These are phyloP conservation scores for Zaprionus lachaisei DNA, from an alignment of 1,140 invertebrate species.

Conservation along the genomic window DNA sequence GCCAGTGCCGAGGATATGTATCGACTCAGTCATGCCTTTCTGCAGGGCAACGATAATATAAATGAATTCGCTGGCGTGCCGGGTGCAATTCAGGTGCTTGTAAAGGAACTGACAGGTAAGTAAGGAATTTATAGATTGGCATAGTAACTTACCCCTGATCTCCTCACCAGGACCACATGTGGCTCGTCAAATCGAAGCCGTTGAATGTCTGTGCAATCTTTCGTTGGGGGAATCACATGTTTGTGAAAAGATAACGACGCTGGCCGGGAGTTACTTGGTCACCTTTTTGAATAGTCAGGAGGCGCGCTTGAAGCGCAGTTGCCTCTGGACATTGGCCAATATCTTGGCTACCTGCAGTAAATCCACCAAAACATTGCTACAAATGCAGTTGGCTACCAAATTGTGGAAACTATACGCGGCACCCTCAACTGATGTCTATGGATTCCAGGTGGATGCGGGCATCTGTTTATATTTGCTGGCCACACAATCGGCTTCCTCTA, in stretches of 20 bases:
- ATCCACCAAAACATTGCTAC: slow-evolving; percentile 48
- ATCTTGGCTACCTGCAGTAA: slow-evolving; percentile 62
- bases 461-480: slow-evolving; percentile 58
- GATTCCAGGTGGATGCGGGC: slow-evolving; percentile 58
- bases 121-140: neutral
- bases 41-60: slow-evolving; percentile 70
- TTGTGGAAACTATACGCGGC: slow-evolving; percentile 65
- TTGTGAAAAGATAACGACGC: slow-evolving; percentile 70
- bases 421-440: neutral
- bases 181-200: slow-evolving; percentile 59
- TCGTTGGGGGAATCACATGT: slow-evolving; percentile 71
- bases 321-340: slow-evolving; percentile 76
- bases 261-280: slow-evolving; percentile 76
- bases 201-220: slow-evolving; percentile 77
- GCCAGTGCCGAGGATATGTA: slow-evolving; percentile 72
- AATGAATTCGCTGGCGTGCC: slow-evolving; percentile 58
- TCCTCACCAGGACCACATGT: slow-evolving; percentile 49
- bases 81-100: slow-evolving; percentile 70
- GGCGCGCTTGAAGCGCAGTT: slow-evolving; percentile 57
- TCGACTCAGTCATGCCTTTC: slow-evolving; percentile 70
- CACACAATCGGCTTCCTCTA: neutral
- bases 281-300: slow-evolving; percentile 66
- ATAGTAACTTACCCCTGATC: neutral
- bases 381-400: slow-evolving; percentile 73
- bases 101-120: slow-evolving; percentile 76